Conservation (phyloP, 2,797 vertebrate species). For the Clamator glandarius region DNA sequence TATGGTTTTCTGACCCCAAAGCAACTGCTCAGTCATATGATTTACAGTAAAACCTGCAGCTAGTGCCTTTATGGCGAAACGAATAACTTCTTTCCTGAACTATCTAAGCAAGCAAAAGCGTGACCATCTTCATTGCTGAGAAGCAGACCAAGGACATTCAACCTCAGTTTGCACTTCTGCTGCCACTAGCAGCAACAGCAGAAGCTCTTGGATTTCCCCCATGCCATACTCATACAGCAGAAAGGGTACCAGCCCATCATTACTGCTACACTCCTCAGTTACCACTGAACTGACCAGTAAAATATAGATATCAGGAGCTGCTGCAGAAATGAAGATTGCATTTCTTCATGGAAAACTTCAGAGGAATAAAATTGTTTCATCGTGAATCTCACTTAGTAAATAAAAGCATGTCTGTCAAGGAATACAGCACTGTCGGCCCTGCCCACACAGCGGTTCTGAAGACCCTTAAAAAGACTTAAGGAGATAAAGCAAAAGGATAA, state of each 20-base stretch:
- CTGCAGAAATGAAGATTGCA: background rate
- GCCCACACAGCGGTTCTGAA: background rate
- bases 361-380: background rate
- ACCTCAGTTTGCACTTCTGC: background rate
- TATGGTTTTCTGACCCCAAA: background rate
- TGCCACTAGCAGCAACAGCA: background rate
- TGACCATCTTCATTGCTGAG: background rate
- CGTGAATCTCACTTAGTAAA: background rate
- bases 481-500: background rate
- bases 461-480: background rate
- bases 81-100: background rate
- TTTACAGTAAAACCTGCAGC: background rate
- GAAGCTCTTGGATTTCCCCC: background rate
- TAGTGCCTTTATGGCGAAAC: background rate
- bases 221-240: background rate
- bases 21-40: background rate
- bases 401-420: background rate
- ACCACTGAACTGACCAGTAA: background rate
- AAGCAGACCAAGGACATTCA: background rate
- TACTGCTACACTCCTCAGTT: no score
- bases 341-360: background rate
- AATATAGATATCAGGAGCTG: background rate
- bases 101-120: background rate
- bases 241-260: background rate
- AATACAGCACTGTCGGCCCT: background rate